Base-by-base conservation (phyloP, 2,797 vertebrate species). In the Linurgus olivaceus region DNA sequence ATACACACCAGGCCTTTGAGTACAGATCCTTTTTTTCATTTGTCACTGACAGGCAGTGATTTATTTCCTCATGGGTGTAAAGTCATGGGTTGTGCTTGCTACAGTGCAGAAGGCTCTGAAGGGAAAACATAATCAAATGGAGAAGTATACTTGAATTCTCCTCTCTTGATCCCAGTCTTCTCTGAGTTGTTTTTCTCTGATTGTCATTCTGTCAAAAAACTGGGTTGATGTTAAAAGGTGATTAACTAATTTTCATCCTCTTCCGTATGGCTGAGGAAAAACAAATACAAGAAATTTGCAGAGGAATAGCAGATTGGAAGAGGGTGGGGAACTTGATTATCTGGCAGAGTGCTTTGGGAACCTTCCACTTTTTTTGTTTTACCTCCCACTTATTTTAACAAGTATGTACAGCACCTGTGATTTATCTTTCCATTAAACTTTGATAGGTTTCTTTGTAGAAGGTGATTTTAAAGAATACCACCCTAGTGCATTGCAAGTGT, bases 1-100 rank as follows among this genome's bases (percentile, higher is more conserved):
- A 28, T 54, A 51, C 37, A 70, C 44, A 62, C 15, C 37, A 61
- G 44, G 29, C 58, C 47, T 90, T 89, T 87, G 50, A 83, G 58
- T 90, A 74, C 40, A 72, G 51, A 28, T 91, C 23, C 38, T 54
- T 71, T 78, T 85, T 88, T 91, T 63, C 50, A 52, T 90, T 66
- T 95, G 67, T 89, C 81, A 51, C 31, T 86, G 95, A 48, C 65
- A 90, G 67, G 82, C 80, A 90, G 15, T 90, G 93, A 95, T 95
- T 90, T 93, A 93, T 96, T 95, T 96, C 73, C 93, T 90, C 79
- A 50, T 68, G 95, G 79, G 85, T 86, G 16, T 85, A 74, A 77
- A 77, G 72, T 61, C 78, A 80, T 31, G 58, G 38, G 62, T 38
- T 90, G 76, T 0, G 2, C 37, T 86, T 86, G 88, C 88, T 72